These are phyloP conservation scores for Luscinia luscinia DNA, from an alignment of 2,797 vertebrate genomes.

Conservation along the genomic window DNA sequence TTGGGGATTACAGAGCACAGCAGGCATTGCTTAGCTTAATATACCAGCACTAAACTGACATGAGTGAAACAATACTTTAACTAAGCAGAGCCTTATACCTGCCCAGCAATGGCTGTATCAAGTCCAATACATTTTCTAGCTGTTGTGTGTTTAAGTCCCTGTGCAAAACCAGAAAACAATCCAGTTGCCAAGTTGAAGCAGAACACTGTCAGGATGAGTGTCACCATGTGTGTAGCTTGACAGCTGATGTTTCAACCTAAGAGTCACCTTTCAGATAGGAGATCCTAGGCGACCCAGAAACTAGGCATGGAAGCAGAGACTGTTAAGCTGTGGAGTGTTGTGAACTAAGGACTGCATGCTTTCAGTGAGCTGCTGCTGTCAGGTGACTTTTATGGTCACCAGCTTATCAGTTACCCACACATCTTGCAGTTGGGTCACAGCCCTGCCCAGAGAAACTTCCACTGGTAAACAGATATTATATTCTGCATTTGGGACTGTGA, in stretches of 20 bases:
- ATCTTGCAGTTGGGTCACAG: constrained; percentile 15
- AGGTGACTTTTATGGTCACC: neutral
- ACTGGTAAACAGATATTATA: neutral
- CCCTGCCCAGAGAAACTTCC: neutral
- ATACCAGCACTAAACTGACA: neutral
- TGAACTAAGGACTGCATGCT: neutral
- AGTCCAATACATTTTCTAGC: neutral
- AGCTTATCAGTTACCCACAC: constrained; percentile 55
- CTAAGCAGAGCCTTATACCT: neutral
- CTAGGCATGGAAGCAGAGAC: neutral
- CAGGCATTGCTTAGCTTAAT: neutral
- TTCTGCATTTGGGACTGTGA: neutral
- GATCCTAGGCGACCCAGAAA: neutral
- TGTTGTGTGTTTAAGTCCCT: neutral
- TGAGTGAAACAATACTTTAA: neutral
- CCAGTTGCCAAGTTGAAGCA: neutral
- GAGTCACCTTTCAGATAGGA: neutral
- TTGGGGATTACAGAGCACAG: neutral
- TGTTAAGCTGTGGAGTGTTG: neutral
- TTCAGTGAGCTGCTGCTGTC: neutral
- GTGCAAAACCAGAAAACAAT: neutral
- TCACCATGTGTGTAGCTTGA: neutral
- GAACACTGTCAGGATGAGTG: neutral
- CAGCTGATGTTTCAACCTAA: neutral
- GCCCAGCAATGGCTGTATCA: neutral